Percentiles rank a stretch among this genome's conserved stretches.
These are phyloP conservation scores for Tenebrosternarchus preto DNA, from an alignment of 2,113 vertebrate species.

Conservation along the genomic window DNA sequence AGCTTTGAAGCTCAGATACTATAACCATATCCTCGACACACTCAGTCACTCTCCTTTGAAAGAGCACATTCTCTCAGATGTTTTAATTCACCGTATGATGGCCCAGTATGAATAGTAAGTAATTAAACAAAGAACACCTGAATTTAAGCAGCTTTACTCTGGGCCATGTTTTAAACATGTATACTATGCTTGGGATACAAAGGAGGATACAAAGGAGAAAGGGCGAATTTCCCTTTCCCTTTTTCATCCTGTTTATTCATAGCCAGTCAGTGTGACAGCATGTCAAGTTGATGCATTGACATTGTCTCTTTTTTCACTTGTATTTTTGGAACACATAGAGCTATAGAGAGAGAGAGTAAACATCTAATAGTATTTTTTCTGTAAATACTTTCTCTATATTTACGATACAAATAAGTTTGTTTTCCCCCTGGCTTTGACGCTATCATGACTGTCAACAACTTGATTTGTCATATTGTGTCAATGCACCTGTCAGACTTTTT, in stretches of 20 bases:
- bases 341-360: not conserved
- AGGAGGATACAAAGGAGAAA: too few relatives aligned
- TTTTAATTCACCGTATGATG: slow-evolving; percentile 32
- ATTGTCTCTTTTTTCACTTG: slow-evolving; percentile 9
- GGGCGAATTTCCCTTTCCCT: too few relatives aligned
- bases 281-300: slow-evolving; percentile 47
- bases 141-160: not conserved
- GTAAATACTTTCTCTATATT: not conserved
- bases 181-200: slow-evolving; percentile 10
- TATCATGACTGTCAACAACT: slow-evolving; percentile 24
- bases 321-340: not conserved
- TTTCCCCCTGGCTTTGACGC: not conserved
- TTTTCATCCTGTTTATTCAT: slow-evolving; percentile 23
- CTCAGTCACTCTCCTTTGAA: not conserved
- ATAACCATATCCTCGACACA: not conserved
- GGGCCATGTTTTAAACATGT: slow-evolving; percentile 44
- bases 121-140: slow-evolving; percentile 41
- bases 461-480: slow-evolving; percentile 26
- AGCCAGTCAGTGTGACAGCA: slow-evolving; percentile 14
- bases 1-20: slow-evolving; percentile 3
- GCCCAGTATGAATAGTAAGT: slow-evolving; percentile 35
- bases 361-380: too few relatives aligned
- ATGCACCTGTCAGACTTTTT: not conserved
- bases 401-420: slow-evolving; percentile 16
- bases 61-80: slow-evolving; percentile 23